Percentiles rank a stretch among this genome's conserved stretches.
Evolutionary conservation across 2,797 vertebrate genomes (phyloP).

Genomic region (Perodicticus potto): DNA sequence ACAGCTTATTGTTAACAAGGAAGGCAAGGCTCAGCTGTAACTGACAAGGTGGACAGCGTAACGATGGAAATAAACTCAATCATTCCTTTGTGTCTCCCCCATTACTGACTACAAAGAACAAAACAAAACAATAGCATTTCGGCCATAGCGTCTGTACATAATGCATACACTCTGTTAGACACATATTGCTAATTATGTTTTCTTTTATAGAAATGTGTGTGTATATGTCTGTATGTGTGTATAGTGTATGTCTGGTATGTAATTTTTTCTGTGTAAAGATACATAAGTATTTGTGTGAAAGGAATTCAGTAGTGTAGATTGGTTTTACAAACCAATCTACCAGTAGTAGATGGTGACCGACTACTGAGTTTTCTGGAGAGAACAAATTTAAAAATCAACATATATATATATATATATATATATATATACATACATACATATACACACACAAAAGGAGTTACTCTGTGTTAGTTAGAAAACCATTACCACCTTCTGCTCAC

Average conservation of each 20-base stretch:
- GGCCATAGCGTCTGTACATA: neutral
- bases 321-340: too few relatives aligned
- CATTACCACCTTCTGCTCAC: neutral
- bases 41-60: neutral
- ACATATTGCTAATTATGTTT: neutral
- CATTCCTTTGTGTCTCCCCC: neutral
- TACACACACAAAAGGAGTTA: accelerated
- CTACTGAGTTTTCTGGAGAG: neutral
- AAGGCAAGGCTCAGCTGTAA: slow-evolving; percentile 25
- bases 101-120: neutral
- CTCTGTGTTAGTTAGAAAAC: neutral
- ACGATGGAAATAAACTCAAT: slow-evolving; percentile 37
- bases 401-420: neutral
- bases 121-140: neutral
- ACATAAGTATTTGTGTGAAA: slow-evolving; percentile 14
- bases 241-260: neutral
- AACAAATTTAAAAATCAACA: neutral
- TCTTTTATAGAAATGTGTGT: neutral
- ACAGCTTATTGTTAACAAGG: neutral
- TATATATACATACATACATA: neutral
- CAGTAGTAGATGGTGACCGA: slow-evolving; percentile 27
- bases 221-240: neutral
- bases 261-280: slow-evolving; percentile 13
- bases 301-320: neutral
- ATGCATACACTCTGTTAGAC: neutral